These are phyloP conservation scores for Nasonovia ribisnigri DNA, from an alignment of 2,888 invertebrate species.

Conservation along the genomic window DNA sequence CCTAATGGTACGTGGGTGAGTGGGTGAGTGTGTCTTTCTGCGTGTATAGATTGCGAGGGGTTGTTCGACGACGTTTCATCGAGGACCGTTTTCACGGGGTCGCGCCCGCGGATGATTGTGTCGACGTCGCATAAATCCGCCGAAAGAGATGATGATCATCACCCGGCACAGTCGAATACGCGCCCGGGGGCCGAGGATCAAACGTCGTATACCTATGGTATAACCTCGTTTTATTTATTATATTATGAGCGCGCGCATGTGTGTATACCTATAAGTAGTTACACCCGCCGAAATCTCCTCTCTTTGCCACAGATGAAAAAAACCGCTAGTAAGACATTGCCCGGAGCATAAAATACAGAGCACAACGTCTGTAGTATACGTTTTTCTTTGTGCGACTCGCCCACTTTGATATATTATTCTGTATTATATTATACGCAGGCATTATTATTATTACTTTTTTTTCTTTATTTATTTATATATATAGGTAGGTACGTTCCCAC, in stretches of 20 bases:
- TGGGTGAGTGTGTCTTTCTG: background rate
- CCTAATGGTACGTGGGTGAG: background rate
- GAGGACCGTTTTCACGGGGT: background rate
- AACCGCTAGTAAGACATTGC: background rate
- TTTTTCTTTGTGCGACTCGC: background rate
- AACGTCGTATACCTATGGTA: background rate
- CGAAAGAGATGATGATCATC: background rate
- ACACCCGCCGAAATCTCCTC: background rate
- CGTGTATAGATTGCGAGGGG: background rate
- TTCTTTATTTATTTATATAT: background rate
- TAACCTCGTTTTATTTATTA: background rate
- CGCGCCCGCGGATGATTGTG: background rate
- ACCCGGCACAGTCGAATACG: background rate
- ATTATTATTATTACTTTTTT: background rate
- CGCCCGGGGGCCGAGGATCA: background rate
- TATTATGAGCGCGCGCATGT: background rate
- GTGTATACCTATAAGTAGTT: background rate
- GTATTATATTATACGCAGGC: background rate
- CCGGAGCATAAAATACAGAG: background rate
- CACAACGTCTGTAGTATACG: background rate
- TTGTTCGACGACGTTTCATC: background rate
- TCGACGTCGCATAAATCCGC: background rate
- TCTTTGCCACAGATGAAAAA: background rate
- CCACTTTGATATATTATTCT: background rate
- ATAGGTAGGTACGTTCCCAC: background rate